Evolutionary conservation across 2,888 invertebrate genomes (phyloP).

Genomic region (Nephrotoma guestfalica): DNA sequence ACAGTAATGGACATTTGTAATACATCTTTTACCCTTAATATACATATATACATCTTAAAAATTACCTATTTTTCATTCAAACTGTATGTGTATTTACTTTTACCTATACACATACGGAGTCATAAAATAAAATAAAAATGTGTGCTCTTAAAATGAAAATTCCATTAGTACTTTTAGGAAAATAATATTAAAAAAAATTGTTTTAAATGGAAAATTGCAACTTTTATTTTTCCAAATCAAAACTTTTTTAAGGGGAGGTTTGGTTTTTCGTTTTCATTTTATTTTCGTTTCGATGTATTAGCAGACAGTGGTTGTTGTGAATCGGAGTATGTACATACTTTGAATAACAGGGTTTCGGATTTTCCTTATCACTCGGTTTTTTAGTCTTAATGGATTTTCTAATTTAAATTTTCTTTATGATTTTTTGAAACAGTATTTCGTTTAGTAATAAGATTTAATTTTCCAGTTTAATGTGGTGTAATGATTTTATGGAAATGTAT

Average conservation of each 20-base stretch:
- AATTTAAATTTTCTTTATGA: not conserved
- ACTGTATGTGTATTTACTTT: not conserved
- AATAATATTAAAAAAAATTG: not conserved
- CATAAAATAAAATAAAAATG: not conserved
- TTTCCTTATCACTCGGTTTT: not conserved
- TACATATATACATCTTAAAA: not conserved
- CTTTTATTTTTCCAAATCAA: not conserved
- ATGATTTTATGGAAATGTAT: no score
- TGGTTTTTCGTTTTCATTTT: not conserved
- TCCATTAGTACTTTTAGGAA: not conserved
- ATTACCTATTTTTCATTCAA: not conserved
- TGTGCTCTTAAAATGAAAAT: not conserved
- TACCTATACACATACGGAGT: not conserved
- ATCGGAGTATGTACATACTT: not conserved
- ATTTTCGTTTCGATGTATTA: not conserved
- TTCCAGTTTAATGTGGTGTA: no score
- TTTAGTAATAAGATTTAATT: not conserved
- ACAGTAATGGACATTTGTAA: no score
- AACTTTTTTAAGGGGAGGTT: not conserved
- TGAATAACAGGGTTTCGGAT: not conserved
- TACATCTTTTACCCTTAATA: no score
- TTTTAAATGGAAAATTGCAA: not conserved
- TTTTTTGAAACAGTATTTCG: not conserved
- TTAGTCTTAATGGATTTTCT: not conserved
- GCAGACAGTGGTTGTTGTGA: not conserved